Conservation (phyloP, 2,113 vertebrate species). For the Paracanthobrama guichenoti region DNA sequence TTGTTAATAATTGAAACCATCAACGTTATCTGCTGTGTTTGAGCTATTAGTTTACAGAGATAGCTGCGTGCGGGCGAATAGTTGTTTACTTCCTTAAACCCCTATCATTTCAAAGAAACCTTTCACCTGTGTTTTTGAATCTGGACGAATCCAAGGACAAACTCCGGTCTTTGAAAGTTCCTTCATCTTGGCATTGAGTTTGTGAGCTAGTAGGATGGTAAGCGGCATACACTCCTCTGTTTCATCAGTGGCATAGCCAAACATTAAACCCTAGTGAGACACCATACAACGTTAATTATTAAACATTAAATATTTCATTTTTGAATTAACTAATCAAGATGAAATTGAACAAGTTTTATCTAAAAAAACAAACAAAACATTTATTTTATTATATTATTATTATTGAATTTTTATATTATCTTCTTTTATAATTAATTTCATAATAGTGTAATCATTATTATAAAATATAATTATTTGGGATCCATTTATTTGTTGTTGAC, state of each 20-base stretch:
- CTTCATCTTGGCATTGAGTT: conserved; percentile 72
- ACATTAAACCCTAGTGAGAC: conserved; percentile 74
- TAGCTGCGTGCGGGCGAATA: too few species aligned
- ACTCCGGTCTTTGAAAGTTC: conserved; percentile 67
- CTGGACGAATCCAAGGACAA: conserved; percentile 75
- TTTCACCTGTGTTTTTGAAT: conserved; percentile 75
- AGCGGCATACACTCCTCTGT: conserved; percentile 78
- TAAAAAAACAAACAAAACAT: too few species aligned
- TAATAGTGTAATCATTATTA: background rate
- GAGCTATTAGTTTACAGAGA: background rate
- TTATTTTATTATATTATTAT: too few species aligned
- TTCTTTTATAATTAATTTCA: too few species aligned
- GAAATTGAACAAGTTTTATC: background rate
- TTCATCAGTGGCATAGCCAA: conserved; percentile 78
- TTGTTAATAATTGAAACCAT: conserved; percentile 22
- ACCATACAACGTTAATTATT: background rate
- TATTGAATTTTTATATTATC: too few species aligned
- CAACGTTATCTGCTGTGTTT: background rate
- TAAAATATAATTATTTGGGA: background rate
- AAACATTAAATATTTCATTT: background rate
- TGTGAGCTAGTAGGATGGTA: conserved; percentile 74
- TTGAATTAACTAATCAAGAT: background rate
- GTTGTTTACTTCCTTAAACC: background rate
- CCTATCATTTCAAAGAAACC: background rate
- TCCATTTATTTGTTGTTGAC: background rate